These are phyloP conservation scores for Bombus picipes DNA, from an alignment of 1,140 invertebrate genomes.

Conservation along the genomic window DNA sequence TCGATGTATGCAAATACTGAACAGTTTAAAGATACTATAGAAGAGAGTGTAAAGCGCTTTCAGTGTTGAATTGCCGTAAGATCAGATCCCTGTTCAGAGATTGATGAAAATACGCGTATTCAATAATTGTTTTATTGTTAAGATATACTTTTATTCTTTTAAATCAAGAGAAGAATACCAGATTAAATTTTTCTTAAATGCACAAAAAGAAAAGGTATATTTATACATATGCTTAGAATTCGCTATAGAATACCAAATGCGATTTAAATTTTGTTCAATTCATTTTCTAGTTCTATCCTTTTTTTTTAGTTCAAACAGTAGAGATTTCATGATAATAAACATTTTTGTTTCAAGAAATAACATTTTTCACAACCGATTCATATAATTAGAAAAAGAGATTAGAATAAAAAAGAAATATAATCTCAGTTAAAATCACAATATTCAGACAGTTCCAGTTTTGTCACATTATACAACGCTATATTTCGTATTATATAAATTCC, in stretches of 20 bases:
- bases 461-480: no score
- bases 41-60: not conserved
- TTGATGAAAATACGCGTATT: not conserved
- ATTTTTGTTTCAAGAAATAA: not conserved
- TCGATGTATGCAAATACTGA: not conserved
- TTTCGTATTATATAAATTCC: not conserved
- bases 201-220: not conserved
- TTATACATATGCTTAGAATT: not conserved
- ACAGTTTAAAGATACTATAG: not conserved
- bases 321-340: no score
- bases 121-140: not conserved
- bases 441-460: not conserved
- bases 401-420: not conserved
- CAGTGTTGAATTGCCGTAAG: not conserved
- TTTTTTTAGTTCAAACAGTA: not conserved
- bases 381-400: not conserved
- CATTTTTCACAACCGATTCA: not conserved
- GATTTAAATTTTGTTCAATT: not conserved
- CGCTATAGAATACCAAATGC: not conserved
- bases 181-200: not conserved
- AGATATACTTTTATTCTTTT: not conserved
- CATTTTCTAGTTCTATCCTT: not conserved
- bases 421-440: not conserved
- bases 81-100: not conserved
- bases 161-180: no score